A percentile compares a stretch with the other conserved stretches of the same genome.
These are phyloP conservation scores for Anneissia japonica DNA, from an alignment of 35 echinoderm and acorn worm genomes.

Conservation along the genomic window DNA sequence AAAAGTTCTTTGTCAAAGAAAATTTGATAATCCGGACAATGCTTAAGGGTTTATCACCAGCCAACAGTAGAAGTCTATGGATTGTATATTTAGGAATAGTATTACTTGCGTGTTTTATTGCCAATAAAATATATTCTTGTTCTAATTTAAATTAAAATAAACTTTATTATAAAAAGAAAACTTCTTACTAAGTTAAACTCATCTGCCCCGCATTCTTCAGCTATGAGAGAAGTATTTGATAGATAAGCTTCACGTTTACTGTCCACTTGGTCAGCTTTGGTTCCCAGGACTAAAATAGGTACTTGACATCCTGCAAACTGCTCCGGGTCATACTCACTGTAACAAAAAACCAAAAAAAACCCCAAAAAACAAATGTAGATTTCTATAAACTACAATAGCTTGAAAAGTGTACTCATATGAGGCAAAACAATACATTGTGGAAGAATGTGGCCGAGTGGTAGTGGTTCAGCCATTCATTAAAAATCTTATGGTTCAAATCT, in stretches of 20 bases:
- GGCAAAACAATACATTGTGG: too few relatives aligned
- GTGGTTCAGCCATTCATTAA: too few relatives aligned
- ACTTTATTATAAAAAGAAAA: not conserved
- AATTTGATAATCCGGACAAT: not conserved
- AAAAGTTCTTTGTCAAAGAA: not conserved
- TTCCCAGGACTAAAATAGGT: slow-evolving; percentile 80
- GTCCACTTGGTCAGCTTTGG: slow-evolving; percentile 86
- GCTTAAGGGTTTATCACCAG: too few relatives aligned
- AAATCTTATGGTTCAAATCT: too few relatives aligned
- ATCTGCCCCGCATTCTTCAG: slow-evolving; percentile 95
- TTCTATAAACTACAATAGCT: too few relatives aligned
- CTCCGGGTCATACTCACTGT: slow-evolving; percentile 89
- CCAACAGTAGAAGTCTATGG: too few relatives aligned
- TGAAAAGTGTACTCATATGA: too few relatives aligned
- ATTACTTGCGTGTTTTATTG: too few relatives aligned
- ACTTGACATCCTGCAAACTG: slow-evolving; percentile 87
- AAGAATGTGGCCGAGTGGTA: too few relatives aligned
- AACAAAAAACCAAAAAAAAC: slow-evolving; percentile 15
- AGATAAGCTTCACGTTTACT: slow-evolving; percentile 45
- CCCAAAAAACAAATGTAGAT: too few relatives aligned
- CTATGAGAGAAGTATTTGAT: slow-evolving; percentile 60
- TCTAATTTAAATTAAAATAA: not conserved
- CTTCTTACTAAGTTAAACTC: slow-evolving; percentile 90
- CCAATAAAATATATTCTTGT: too few relatives aligned
- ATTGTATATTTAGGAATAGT: too few relatives aligned